phyloP scores from a whole-genome alignment of 2,113 vertebrate species.

The Nipponia nippon region DNA sequence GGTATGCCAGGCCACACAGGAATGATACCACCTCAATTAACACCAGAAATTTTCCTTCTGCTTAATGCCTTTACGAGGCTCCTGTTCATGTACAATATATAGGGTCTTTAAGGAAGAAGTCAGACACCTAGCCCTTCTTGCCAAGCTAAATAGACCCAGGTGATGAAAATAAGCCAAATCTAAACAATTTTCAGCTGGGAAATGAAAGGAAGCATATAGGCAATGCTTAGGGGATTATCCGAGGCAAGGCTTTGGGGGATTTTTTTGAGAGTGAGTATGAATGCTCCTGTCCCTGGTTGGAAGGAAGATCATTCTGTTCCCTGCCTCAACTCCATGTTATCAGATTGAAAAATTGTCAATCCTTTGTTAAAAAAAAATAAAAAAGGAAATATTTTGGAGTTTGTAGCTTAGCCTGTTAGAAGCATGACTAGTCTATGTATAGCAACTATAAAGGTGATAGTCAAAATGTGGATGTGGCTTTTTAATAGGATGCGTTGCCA shows the following conservation, averaged over 20 bases:
- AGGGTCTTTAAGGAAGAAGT: background rate
- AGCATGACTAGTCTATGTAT: background rate
- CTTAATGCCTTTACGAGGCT: background rate
- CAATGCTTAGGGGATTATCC: background rate
- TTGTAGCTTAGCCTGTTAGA: background rate
- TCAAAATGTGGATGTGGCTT: background rate
- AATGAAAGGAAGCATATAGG: background rate
- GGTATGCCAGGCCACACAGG: background rate
- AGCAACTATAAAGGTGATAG: background rate
- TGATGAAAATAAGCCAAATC: background rate
- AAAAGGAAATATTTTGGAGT: background rate
- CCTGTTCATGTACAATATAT: background rate
- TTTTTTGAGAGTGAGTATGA: background rate
- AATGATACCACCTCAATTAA: background rate
- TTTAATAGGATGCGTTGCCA: background rate
- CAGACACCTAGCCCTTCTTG: background rate
- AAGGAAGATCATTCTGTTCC: background rate
- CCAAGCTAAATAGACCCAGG: background rate
- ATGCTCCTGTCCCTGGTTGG: background rate
- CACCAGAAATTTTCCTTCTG: background rate
- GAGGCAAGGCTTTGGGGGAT: background rate
- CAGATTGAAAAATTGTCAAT: background rate
- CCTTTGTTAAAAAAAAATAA: background rate
- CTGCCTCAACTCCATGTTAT: accelerated
- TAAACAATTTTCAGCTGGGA: background rate